phyloP scores from a whole-genome alignment of 2,888 invertebrate genomes.

The Creontiades dilutus region DNA sequence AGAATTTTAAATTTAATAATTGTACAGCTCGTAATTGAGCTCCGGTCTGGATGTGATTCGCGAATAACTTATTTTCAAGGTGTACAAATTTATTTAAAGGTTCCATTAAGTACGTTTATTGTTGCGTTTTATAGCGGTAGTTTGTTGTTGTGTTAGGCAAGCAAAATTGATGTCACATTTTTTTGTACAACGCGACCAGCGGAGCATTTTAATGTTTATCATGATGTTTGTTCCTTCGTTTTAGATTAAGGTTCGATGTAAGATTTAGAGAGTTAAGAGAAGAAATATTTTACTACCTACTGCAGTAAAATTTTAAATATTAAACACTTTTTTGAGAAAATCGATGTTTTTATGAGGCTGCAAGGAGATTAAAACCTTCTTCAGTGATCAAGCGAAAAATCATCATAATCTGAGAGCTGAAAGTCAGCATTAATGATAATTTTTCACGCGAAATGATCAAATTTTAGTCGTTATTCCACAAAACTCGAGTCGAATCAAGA shows the following conservation, averaged over 20 bases:
- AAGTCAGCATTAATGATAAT: no score
- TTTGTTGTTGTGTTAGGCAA: neutral
- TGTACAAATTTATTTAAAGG: slow-evolving; percentile 18
- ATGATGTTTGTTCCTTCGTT: slow-evolving; percentile 73
- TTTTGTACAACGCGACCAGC: neutral
- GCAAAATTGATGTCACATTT: slow-evolving; percentile 23
- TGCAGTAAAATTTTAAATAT: neutral
- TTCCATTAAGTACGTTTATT: neutral
- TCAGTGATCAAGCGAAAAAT: no score
- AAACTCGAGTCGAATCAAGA: no score
- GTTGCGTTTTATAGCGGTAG: neutral
- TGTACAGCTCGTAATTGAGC: neutral
- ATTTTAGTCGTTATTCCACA: no score
- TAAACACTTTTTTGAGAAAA: slow-evolving; percentile 18
- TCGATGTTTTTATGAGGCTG: neutral
- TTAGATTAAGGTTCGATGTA: slow-evolving; percentile 79
- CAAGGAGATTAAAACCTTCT: no score
- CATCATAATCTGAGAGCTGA: no score
- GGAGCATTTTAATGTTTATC: neutral
- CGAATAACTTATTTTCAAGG: neutral
- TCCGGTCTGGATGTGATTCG: neutral
- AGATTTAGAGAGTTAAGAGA: slow-evolving; percentile 7
- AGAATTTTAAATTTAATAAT: neutral
- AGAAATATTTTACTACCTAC: slow-evolving; percentile 1
- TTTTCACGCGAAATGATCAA: no score